Evolutionary conservation across 2,888 invertebrate genomes (phyloP).

Genomic region (Petrolisthes cinctipes): DNA sequence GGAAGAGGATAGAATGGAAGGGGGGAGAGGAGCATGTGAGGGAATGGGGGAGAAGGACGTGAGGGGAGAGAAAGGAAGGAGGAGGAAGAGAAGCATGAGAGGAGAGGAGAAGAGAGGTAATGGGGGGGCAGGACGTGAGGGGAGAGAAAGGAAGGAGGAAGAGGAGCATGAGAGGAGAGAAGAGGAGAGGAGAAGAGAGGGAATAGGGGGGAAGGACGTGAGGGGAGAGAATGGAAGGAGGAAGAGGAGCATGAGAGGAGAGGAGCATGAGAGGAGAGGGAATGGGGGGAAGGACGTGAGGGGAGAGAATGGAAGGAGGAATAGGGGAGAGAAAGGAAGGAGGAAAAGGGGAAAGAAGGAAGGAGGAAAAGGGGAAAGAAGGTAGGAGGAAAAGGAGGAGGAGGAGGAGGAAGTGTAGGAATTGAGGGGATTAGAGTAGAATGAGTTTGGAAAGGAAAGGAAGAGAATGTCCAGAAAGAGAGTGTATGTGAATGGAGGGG

Average conservation of each 20-base stretch:
- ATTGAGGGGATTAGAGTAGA: not conserved
- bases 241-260: not conserved
- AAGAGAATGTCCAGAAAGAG: not conserved
- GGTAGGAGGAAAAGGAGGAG: not conserved
- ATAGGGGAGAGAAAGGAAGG: not conserved
- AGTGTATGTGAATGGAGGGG: not conserved
- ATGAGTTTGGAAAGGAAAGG: not conserved
- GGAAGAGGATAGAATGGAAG: conserved; percentile 13
- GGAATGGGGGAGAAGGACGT: not conserved
- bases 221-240: not conserved
- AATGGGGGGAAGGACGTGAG: not conserved
- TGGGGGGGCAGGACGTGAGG: not conserved
- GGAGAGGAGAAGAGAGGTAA: not conserved
- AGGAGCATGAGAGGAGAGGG: not conserved
- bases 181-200: not conserved
- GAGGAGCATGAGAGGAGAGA: not conserved
- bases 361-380: not conserved
- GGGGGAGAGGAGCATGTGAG: not conserved
- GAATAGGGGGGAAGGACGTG: not conserved
- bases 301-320: not conserved
- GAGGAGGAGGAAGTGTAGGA: not conserved
- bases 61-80: not conserved
- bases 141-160: not conserved
- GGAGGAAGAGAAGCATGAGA: not conserved
- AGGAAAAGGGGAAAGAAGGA: not conserved